These are phyloP conservation scores for Empidonax alnorum DNA, from an alignment of 2,113 vertebrate species.

Conservation along the genomic window DNA sequence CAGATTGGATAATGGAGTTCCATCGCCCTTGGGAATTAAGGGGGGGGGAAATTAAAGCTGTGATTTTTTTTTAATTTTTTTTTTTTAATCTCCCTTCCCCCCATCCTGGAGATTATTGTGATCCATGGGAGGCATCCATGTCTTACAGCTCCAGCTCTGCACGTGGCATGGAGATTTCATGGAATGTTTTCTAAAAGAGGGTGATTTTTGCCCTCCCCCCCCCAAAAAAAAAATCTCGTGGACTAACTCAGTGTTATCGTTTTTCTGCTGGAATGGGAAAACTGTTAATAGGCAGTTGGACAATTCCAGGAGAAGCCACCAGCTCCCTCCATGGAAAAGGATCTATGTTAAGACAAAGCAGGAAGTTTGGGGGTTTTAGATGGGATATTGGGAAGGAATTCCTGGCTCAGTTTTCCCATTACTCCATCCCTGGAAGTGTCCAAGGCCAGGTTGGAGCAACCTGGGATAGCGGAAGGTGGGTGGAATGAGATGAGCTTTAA, in stretches of 20 bases:
- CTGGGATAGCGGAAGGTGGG: not conserved
- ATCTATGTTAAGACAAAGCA: not conserved
- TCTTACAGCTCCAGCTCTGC: not conserved
- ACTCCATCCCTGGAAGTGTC: not conserved
- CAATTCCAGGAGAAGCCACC: not conserved
- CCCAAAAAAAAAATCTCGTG: not conserved
- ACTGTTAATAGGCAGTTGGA: slow-evolving; percentile 11
- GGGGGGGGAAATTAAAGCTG: not conserved
- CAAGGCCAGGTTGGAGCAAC: fast-evolving
- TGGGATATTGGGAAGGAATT: not conserved
- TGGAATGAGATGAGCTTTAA: not conserved
- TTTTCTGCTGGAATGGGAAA: not conserved
- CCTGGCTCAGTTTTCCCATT: not conserved
- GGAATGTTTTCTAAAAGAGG: not conserved
- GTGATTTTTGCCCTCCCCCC: not conserved
- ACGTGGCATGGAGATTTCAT: not conserved
- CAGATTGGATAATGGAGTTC: slow-evolving; percentile 70
- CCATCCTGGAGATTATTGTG: slow-evolving; percentile 36
- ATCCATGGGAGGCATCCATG: not conserved
- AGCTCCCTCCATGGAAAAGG: not conserved
- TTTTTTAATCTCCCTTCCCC: not conserved
- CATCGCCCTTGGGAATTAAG: slow-evolving; percentile 30
- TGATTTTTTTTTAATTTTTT: not conserved
- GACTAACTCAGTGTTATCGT: not conserved
- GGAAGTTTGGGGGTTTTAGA: not conserved